A percentile compares a stretch with the other conserved stretches of the same genome.
phyloP scores from a whole-genome alignment of 53 echinoderm and acorn worm species.

The Paelopatides confundens region DNA sequence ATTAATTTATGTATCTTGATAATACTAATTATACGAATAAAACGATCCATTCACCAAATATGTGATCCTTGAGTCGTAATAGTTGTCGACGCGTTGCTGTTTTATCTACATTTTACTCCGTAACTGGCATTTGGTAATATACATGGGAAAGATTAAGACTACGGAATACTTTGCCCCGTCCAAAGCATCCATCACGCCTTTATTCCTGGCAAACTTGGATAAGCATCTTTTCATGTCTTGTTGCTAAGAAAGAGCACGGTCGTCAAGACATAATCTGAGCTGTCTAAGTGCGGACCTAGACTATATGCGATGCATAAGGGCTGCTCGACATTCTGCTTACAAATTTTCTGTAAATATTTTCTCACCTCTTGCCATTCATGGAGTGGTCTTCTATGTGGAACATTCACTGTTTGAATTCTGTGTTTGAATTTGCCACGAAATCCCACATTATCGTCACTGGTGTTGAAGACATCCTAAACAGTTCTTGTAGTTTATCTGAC shows the following conservation, averaged over 20 bases:
- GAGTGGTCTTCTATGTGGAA: slow-evolving; percentile 59
- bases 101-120: slow-evolving; percentile 48
- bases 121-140: slow-evolving; percentile 66
- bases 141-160: slow-evolving; percentile 78
- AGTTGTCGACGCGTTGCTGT: slow-evolving; percentile 82
- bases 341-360: slow-evolving; percentile 46
- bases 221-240: slow-evolving; percentile 69
- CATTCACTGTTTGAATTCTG: slow-evolving; percentile 35
- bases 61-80: slow-evolving; percentile 78
- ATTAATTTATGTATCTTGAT: too few species aligned
- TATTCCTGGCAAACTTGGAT: slow-evolving; percentile 65
- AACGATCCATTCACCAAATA: slow-evolving; percentile 81
- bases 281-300: slow-evolving; percentile 56
- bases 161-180: slow-evolving; percentile 69
- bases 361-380: slow-evolving; percentile 63
- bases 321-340: slow-evolving; percentile 28
- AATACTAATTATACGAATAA: too few species aligned
- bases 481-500: neutral
- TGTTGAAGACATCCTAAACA: neutral
- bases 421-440: slow-evolving; percentile 45
- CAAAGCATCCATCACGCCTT: slow-evolving; percentile 72
- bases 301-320: slow-evolving; percentile 65
- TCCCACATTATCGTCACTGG: slow-evolving; percentile 53
- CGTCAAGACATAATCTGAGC: slow-evolving; percentile 58
- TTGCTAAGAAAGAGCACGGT: slow-evolving; percentile 52